Conservation (phyloP, 2,888 invertebrate genomes). For the Incurvaria masculella region DNA sequence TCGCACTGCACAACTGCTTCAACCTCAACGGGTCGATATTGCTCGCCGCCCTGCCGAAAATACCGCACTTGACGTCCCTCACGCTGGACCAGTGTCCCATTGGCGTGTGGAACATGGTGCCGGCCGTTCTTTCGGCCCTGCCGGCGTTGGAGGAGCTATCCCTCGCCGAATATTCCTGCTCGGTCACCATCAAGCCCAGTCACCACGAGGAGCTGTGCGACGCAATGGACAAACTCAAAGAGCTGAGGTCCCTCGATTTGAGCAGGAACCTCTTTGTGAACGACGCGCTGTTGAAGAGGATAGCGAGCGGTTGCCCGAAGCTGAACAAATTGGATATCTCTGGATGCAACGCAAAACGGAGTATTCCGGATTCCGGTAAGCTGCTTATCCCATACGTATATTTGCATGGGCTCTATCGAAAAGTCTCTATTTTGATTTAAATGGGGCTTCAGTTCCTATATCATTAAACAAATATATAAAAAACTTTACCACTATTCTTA, state of each 20-base stretch:
- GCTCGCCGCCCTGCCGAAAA: constrained; percentile 29
- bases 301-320: constrained; percentile 45
- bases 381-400: background rate
- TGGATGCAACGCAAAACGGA: constrained; percentile 34
- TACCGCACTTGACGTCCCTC: constrained; percentile 31
- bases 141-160: constrained; percentile 37
- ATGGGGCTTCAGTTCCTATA: no score
- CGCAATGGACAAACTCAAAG: constrained; percentile 33
- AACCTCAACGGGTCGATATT: constrained; percentile 41
- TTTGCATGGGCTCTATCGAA: no score
- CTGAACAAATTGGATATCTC: constrained; percentile 44
- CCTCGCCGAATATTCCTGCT: constrained; percentile 36
- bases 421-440: no score
- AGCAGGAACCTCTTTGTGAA: constrained; percentile 45
- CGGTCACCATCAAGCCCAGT: no score
- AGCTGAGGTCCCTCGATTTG: constrained; percentile 43
- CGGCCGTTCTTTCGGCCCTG: constrained; percentile 33
- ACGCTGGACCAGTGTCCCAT: constrained; percentile 36
- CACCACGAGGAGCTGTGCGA: constrained; percentile 24
- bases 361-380: constrained; percentile 27
- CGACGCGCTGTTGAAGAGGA: constrained; percentile 46
- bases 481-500: no score
- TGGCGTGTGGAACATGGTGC: constrained; percentile 40
- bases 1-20: constrained; percentile 44
- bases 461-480: no score